Conservation (phyloP, 2,113 vertebrate species). For the Pyrgilauda ruficollis region DNA sequence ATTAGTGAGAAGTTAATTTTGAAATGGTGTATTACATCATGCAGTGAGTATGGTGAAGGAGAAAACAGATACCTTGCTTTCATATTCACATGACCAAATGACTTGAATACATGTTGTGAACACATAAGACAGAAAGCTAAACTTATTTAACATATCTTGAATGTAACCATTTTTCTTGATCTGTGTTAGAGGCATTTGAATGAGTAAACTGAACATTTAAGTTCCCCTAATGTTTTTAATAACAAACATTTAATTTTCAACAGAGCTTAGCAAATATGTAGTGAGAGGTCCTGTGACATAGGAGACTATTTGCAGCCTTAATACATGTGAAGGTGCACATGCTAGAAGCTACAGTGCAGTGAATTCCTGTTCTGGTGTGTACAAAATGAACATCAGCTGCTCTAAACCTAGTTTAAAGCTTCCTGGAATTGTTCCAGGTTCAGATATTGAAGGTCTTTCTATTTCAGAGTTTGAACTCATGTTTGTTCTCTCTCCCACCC, state of each 20-base stretch:
- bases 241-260: background rate
- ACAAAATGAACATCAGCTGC: background rate
- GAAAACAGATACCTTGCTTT: background rate
- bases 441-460: background rate
- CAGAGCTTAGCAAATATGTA: background rate
- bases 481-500: background rate
- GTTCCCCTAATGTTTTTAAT: background rate
- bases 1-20: background rate
- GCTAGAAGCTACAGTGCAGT: background rate
- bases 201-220: background rate
- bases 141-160: background rate
- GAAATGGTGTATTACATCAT: background rate
- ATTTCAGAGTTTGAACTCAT: background rate
- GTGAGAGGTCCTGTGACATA: background rate
- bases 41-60: background rate
- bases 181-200: background rate
- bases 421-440: background rate
- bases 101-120: background rate
- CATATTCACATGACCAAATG: background rate
- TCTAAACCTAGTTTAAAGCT: conserved; percentile 1
- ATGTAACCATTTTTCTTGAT: background rate
- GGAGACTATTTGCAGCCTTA: background rate
- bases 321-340: background rate
- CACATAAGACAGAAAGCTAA: background rate
- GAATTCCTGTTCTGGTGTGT: background rate